Percentiles rank a stretch among this genome's conserved stretches.
Evolutionary conservation across 92 coral and sea anemone genomes (phyloP).

Genomic region (Plumapathes pennacea): DNA sequence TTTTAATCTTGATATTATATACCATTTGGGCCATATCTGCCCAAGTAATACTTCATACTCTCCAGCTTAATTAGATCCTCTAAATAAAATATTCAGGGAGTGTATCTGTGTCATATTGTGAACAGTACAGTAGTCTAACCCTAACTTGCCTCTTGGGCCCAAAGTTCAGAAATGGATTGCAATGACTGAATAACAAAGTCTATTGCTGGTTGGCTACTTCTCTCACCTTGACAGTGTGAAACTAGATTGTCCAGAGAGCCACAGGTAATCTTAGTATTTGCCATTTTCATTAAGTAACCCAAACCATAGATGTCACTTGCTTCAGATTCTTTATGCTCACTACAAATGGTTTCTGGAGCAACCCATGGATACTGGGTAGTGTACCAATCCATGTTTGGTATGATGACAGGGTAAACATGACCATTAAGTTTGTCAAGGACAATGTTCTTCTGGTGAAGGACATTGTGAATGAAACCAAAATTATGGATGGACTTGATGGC

Average conservation of each 20-base stretch:
- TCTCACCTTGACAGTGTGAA: not conserved
- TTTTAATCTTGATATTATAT: too few species aligned
- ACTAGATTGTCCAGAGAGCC: not conserved
- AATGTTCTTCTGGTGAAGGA: slow-evolving; percentile 31
- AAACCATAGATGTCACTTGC: slow-evolving; percentile 30
- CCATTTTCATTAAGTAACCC: slow-evolving; percentile 25
- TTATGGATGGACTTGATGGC: slow-evolving; percentile 32
- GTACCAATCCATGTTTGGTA: slow-evolving; percentile 16
- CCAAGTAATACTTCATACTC: too few species aligned
- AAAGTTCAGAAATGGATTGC: not conserved
- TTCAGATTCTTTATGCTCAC: slow-evolving; percentile 31
- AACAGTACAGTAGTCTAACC: too few species aligned
- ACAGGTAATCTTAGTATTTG: slow-evolving; percentile 1
- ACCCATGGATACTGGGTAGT: slow-evolving; percentile 33
- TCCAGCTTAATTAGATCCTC: too few species aligned
- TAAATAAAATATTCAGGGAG: too few species aligned
- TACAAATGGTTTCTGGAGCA: slow-evolving; percentile 43
- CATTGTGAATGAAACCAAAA: slow-evolving; percentile 37
- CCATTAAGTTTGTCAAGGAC: slow-evolving; percentile 38
- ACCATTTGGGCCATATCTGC: too few species aligned
- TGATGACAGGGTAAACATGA: slow-evolving; percentile 24
- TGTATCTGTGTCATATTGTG: too few species aligned
- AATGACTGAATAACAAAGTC: not conserved
- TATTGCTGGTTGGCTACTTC: not conserved
- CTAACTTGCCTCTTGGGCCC: too few species aligned